phyloP scores from a whole-genome alignment of 2,113 vertebrate genomes.

The Eurypyga helias region DNA sequence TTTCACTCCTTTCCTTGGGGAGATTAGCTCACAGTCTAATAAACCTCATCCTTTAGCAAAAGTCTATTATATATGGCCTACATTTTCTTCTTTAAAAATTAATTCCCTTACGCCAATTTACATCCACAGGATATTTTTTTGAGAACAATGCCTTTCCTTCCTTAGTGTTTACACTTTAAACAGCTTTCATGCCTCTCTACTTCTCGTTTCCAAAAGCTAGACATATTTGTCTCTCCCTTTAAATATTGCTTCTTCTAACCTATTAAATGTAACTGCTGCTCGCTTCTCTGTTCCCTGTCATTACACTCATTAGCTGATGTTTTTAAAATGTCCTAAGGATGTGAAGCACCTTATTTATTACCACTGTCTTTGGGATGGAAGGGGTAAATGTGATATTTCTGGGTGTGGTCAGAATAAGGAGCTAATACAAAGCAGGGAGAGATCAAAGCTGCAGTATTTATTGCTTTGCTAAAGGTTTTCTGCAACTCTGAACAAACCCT shows the following conservation, averaged over 20 bases:
- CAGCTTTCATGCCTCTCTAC: slow-evolving; percentile 3
- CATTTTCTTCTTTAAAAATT: slow-evolving; percentile 45
- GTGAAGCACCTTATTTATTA: background rate
- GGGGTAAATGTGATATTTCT: background rate
- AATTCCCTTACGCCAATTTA: background rate
- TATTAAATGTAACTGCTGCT: background rate
- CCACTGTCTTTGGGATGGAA: background rate
- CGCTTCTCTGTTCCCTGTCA: background rate
- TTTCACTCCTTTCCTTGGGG: slow-evolving; percentile 29
- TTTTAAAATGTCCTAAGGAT: background rate
- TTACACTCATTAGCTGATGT: background rate
- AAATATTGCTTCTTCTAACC: background rate
- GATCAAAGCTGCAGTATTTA: background rate
- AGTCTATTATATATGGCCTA: background rate
- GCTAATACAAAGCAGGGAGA: background rate
- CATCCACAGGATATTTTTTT: background rate
- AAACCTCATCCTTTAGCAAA: slow-evolving; percentile 44
- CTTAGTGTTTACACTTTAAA: background rate
- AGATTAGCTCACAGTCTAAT: slow-evolving; percentile 52
- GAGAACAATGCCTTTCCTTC: slow-evolving; percentile 9
- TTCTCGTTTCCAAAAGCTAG: background rate
- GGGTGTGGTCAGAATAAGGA: background rate
- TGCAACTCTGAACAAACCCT: background rate
- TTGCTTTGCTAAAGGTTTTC: background rate
- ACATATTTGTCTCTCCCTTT: background rate